Evolutionary conservation across 2,113 vertebrate species (phyloP).

Genomic region (Apodemus sylvaticus): DNA sequence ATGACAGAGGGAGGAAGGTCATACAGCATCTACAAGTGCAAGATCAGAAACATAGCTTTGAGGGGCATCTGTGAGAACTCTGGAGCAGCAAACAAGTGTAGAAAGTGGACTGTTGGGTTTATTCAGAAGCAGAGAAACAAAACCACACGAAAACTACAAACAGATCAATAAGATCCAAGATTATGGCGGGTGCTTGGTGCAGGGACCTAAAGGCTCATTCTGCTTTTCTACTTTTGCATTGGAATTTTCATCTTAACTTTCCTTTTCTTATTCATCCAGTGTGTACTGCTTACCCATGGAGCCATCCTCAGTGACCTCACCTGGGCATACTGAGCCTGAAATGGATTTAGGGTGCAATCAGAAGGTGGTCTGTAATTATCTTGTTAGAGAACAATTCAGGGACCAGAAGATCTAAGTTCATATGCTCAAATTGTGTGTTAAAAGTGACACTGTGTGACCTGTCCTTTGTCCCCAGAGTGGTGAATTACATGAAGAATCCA

Average conservation of each 20-base stretch:
- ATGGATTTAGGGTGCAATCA: background rate
- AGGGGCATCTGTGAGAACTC: no score
- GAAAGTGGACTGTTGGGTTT: background rate
- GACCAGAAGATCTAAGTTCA: background rate
- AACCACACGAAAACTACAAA: background rate
- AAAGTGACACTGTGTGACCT: background rate
- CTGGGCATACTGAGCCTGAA: background rate
- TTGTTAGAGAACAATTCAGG: fast-evolving
- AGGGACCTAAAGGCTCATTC: background rate
- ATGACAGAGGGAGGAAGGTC: background rate
- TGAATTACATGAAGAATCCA: background rate
- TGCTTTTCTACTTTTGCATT: background rate
- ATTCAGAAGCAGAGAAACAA: background rate
- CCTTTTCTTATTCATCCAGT: background rate
- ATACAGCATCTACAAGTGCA: background rate
- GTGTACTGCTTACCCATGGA: background rate
- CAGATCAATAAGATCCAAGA: fast-evolving
- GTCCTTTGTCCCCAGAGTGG: background rate
- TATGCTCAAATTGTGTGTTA: background rate
- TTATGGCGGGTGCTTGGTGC: no score
- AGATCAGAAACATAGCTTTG: background rate
- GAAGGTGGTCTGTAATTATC: background rate
- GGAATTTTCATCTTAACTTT: background rate
- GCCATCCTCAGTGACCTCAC: no score
- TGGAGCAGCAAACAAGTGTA: background rate